phyloP scores from a whole-genome alignment of 2,888 invertebrate genomes.

The Neuroscelio doddi region DNA sequence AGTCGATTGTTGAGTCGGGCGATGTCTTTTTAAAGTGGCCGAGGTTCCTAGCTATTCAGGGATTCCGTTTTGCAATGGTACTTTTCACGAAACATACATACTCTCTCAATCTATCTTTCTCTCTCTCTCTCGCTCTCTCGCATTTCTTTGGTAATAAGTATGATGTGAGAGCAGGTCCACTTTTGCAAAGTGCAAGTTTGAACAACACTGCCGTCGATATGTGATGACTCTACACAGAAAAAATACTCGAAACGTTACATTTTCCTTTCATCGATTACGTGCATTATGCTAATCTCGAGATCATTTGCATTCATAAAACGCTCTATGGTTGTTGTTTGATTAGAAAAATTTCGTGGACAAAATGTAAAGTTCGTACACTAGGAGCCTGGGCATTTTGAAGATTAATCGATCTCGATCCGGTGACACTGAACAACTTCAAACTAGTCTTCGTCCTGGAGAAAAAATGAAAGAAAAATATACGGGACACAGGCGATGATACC shows the following conservation, averaged over 20 bases:
- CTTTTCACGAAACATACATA: too few relatives aligned
- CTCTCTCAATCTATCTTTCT: background rate
- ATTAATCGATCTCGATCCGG: background rate
- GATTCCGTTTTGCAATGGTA: too few relatives aligned
- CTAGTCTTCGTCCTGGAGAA: background rate
- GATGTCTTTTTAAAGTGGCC: background rate
- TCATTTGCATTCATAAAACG: too few relatives aligned
- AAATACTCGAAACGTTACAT: background rate
- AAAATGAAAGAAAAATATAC: background rate
- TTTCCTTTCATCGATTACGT: background rate
- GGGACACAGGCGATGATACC: conserved; percentile 11
- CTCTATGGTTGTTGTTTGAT: background rate
- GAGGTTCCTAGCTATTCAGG: too few relatives aligned
- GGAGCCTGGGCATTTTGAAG: conserved; percentile 9
- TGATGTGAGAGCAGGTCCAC: conserved; percentile 6
- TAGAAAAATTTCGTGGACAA: background rate
- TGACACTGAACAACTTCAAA: too few relatives aligned
- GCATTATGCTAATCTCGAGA: too few relatives aligned
- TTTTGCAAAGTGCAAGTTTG: conserved; percentile 11
- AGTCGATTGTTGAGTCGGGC: too few relatives aligned
- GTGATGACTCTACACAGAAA: conserved; percentile 2
- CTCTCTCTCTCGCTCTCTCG: background rate
- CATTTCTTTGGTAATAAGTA: conserved; percentile 3
- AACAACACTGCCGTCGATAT: conserved; percentile 33
- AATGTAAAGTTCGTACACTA: too few relatives aligned